phyloP scores from a whole-genome alignment of 2,797 vertebrate genomes.

The Ispidina picta region DNA sequence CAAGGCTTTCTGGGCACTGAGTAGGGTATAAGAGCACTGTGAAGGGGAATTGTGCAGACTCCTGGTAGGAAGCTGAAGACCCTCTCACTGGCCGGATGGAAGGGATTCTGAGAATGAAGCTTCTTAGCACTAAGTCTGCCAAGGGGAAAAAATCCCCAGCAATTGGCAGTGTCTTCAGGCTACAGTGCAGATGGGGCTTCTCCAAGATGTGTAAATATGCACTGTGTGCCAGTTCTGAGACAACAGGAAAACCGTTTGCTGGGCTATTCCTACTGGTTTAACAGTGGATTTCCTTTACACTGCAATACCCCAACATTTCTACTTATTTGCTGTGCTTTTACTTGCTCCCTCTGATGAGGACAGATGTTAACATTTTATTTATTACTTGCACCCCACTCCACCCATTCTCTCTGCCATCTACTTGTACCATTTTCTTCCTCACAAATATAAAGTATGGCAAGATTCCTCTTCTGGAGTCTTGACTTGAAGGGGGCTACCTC shows the following conservation, averaged over 20 bases:
- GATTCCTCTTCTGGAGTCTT: not conserved
- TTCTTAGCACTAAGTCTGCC: not conserved
- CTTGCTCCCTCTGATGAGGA: not conserved
- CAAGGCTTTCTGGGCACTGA: not conserved
- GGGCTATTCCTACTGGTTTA: not conserved
- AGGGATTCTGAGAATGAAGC: not conserved
- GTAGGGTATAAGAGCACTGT: accelerated
- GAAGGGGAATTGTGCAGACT: not conserved
- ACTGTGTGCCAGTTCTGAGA: not conserved
- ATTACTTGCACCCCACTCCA: not conserved
- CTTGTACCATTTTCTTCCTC: not conserved
- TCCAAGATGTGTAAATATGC: not conserved
- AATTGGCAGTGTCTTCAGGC: not conserved
- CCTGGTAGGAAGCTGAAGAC: not conserved
- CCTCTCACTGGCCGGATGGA: not conserved
- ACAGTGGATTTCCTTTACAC: not conserved
- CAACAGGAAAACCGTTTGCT: not conserved
- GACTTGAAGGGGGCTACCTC: not conserved
- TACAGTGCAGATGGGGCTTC: not conserved
- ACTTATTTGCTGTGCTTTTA: not conserved
- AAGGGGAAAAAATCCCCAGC: not conserved
- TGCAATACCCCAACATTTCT: not conserved
- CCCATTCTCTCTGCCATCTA: not conserved
- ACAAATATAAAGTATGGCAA: not conserved
- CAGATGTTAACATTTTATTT: not conserved